These are phyloP conservation scores for Silurus glanis DNA, from an alignment of 2,113 vertebrate species.

Conservation along the genomic window DNA sequence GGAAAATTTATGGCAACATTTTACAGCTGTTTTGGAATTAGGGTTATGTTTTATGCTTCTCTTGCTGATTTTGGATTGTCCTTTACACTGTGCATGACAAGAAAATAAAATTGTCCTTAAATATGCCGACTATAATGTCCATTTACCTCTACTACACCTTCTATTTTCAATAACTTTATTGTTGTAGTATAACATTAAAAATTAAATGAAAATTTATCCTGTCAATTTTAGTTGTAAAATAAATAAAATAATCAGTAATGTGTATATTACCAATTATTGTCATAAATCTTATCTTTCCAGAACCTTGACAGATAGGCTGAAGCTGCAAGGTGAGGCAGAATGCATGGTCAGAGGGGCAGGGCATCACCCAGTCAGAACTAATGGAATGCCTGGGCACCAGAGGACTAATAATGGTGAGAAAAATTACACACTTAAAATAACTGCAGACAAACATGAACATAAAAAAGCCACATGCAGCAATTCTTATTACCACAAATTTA, in stretches of 20 bases:
- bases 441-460: background rate
- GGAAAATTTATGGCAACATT: too few relatives aligned
- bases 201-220: background rate
- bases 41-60: background rate
- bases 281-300: slow-evolving; percentile 55
- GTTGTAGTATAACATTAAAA: background rate
- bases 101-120: background rate
- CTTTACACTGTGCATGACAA: background rate
- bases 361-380: slow-evolving; percentile 73
- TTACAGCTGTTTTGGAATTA: too few relatives aligned
- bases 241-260: background rate
- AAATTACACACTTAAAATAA: background rate
- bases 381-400: slow-evolving; percentile 70
- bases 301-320: slow-evolving; percentile 73
- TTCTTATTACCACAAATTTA: background rate
- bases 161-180: too few relatives aligned
- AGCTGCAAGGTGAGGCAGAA: slow-evolving; percentile 73
- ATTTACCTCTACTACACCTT: background rate
- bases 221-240: background rate
- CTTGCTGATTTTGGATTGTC: background rate
- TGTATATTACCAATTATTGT: background rate
- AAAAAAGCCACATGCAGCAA: background rate
- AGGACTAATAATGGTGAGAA: slow-evolving; percentile 74
- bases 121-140: background rate
- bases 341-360: slow-evolving; percentile 65